Evolutionary conservation across 35 echinoderm and acorn worm genomes (phyloP).

Genomic region (Anneissia japonica): DNA sequence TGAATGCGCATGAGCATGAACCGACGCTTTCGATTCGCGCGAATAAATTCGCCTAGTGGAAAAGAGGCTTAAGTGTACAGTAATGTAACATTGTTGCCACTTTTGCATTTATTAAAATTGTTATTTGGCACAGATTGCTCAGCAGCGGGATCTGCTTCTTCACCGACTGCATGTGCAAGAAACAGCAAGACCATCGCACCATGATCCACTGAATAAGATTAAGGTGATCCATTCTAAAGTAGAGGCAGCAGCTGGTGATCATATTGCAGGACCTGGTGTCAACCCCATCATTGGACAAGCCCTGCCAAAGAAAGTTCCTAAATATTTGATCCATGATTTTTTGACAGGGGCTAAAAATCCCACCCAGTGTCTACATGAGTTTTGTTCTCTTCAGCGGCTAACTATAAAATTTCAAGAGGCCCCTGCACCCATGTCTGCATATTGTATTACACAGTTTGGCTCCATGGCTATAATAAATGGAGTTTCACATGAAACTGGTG

Average conservation of each 20-base stretch:
- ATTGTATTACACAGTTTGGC: not conserved
- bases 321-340: slow-evolving; percentile 3
- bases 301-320: slow-evolving; percentile 5
- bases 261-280: not conserved
- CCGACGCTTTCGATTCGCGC: too few relatives aligned
- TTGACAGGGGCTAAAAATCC: not conserved
- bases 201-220: not conserved
- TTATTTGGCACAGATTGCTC: not conserved
- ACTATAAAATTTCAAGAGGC: slow-evolving; percentile 1
- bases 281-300: not conserved
- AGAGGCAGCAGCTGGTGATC: not conserved
- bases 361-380: not conserved
- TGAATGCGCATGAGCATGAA: too few relatives aligned
- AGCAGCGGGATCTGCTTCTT: not conserved
- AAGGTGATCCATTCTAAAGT: not conserved
- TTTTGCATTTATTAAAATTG: too few relatives aligned
- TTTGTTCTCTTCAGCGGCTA: not conserved
- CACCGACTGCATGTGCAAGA: not conserved
- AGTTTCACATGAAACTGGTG: not conserved
- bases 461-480: not conserved
- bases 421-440: not conserved
- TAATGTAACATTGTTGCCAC: too few relatives aligned
- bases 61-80: too few relatives aligned
- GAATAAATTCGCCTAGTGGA: too few relatives aligned
- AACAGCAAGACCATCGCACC: not conserved